A percentile compares a stretch with the other conserved stretches of the same genome.
These are phyloP conservation scores for Calypte anna DNA, from an alignment of 2,113 vertebrate species.

Conservation along the genomic window DNA sequence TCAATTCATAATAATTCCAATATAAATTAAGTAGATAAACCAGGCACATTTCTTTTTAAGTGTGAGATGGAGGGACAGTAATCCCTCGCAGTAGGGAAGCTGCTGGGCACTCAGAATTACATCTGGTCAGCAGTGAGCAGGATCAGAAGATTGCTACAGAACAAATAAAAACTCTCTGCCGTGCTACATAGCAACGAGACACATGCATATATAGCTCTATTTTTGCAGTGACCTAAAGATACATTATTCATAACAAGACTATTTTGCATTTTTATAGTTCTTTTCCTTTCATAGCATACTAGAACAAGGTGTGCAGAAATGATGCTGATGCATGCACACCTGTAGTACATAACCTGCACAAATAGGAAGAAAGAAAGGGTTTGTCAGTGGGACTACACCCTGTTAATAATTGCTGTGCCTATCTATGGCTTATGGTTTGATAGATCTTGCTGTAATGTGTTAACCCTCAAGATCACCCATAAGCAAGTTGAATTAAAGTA, in stretches of 20 bases:
- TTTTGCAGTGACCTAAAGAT: not conserved
- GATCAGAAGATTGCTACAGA: not conserved
- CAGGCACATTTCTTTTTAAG: not conserved
- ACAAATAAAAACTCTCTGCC: not conserved
- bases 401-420: not conserved
- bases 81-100: fast-evolving
- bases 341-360: not conserved
- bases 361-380: not conserved
- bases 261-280: not conserved
- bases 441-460: not conserved
- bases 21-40: not conserved
- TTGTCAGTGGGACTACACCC: not conserved
- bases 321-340: not conserved
- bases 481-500: not conserved
- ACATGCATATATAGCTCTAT: not conserved
- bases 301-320: not conserved
- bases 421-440: not conserved
- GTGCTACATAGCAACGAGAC: not conserved
- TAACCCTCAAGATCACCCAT: not conserved
- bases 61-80: not conserved
- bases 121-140: not conserved
- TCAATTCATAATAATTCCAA: not conserved
- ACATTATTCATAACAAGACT: not conserved
- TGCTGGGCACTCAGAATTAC: not conserved
- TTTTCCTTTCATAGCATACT: not conserved